Percentiles rank a stretch among this genome's conserved stretches.
These are phyloP conservation scores for Oryzias curvinotus DNA, from an alignment of 2,113 vertebrate species.

Conservation along the genomic window DNA sequence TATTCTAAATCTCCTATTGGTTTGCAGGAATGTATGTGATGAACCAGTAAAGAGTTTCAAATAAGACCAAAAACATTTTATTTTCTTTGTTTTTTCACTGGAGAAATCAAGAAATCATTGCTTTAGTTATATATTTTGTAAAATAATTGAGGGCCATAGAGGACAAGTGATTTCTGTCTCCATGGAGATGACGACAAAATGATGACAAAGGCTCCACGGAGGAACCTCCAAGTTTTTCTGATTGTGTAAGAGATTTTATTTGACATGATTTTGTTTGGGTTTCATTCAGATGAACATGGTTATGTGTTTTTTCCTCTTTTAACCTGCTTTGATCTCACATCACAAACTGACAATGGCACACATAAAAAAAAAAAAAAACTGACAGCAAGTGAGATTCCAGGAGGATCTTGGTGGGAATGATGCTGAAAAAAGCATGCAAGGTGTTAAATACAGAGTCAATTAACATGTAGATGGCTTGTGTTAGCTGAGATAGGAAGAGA, in stretches of 20 bases:
- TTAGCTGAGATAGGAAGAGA: constrained; percentile 13
- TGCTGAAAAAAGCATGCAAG: constrained; percentile 1
- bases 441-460: constrained; percentile 16
- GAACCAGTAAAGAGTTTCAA: too few relatives aligned
- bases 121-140: too few relatives aligned
- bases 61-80: too few relatives aligned
- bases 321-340: background rate
- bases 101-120: too few relatives aligned
- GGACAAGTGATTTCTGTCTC: constrained; percentile 57
- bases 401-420: constrained; percentile 19
- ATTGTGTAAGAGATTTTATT: constrained; percentile 5
- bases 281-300: too few relatives aligned
- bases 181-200: constrained; percentile 52
- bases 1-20: too few relatives aligned
- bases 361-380: background rate
- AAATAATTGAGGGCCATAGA: constrained; percentile 7
- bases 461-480: constrained; percentile 3
- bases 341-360: background rate
- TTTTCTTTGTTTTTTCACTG: background rate
- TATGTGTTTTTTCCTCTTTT: background rate
- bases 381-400: background rate
- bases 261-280: background rate
- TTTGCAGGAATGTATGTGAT: too few relatives aligned
- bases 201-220: constrained; percentile 28
- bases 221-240: too few relatives aligned